Conservation (phyloP, 2,113 vertebrate genomes). For the Pipra filicauda region DNA sequence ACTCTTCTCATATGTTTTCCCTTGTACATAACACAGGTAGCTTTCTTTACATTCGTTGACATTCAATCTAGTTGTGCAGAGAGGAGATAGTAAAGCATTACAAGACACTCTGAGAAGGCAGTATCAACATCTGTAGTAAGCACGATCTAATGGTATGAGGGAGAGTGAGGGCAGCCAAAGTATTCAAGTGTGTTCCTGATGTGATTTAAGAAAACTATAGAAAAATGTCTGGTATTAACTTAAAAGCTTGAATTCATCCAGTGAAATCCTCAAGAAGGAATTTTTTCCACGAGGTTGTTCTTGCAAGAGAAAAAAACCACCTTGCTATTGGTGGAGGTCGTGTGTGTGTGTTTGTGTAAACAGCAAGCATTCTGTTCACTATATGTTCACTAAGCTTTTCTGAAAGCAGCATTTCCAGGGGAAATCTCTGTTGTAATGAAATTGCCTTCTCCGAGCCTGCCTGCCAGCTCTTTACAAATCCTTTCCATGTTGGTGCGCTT, state of each 20-base stretch:
- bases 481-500: constrained; percentile 48
- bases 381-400: not conserved
- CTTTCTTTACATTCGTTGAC: not conserved
- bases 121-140: not conserved
- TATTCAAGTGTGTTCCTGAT: not conserved
- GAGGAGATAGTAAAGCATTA: not conserved
- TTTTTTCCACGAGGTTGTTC: not conserved
- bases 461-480: constrained; percentile 56
- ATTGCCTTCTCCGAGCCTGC: constrained; percentile 19
- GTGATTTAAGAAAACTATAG: not conserved
- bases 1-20: not conserved
- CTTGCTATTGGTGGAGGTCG: not conserved
- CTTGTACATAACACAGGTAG: not conserved
- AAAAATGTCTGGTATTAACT: not conserved
- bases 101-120: not conserved
- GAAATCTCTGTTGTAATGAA: constrained; percentile 42
- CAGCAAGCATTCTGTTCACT: not conserved
- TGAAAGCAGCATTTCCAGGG: constrained; percentile 14
- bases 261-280: not conserved
- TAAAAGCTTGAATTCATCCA: not conserved
- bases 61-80: not conserved
- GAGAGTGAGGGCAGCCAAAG: not conserved
- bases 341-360: not conserved
- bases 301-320: not conserved
- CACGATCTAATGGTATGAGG: not conserved